These are phyloP conservation scores for Chydorus sphaericus DNA, from an alignment of 2,888 invertebrate genomes.

Conservation along the genomic window DNA sequence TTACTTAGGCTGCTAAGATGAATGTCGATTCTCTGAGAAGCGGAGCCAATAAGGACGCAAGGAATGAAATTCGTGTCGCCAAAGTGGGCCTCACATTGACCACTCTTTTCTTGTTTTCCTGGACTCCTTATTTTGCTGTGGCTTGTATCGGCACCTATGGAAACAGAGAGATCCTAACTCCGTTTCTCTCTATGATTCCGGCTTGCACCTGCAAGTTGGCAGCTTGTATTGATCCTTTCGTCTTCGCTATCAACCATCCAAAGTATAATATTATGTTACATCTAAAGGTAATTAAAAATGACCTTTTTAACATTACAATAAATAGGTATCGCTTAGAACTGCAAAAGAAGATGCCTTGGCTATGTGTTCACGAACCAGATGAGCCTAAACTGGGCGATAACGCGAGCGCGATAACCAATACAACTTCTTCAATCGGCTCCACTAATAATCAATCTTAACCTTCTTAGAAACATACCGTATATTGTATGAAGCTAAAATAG, in stretches of 20 bases:
- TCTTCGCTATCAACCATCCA: conserved; percentile 62
- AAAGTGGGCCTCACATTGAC: conserved; percentile 58
- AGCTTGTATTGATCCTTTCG: conserved; percentile 63
- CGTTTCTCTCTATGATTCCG: conserved; percentile 50
- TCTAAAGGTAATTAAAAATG: neutral
- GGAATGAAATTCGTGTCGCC: conserved; percentile 53
- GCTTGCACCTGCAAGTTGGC: conserved; percentile 55
- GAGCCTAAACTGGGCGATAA: neutral
- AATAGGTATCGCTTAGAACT: conserved; percentile 12
- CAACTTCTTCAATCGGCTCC: too few species aligned
- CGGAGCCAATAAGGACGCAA: conserved; percentile 41
- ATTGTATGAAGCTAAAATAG: too few species aligned
- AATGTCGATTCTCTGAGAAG: conserved; percentile 56
- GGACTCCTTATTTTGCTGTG: conserved; percentile 60
- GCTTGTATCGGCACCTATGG: conserved; percentile 51
- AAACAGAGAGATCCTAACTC: conserved; percentile 39
- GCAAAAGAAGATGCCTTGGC: conserved; percentile 13
- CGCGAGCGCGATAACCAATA: neutral
- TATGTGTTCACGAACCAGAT: conserved; percentile 13
- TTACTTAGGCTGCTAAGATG: conserved; percentile 53
- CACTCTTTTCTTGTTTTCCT: conserved; percentile 53
- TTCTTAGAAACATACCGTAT: too few species aligned
- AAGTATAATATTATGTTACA: conserved; percentile 22
- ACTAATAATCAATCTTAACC: neutral
- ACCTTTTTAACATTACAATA: too few species aligned